Evolutionary conservation across 2,797 vertebrate species (phyloP).

Genomic region (Phrynocephalus forsythii): DNA sequence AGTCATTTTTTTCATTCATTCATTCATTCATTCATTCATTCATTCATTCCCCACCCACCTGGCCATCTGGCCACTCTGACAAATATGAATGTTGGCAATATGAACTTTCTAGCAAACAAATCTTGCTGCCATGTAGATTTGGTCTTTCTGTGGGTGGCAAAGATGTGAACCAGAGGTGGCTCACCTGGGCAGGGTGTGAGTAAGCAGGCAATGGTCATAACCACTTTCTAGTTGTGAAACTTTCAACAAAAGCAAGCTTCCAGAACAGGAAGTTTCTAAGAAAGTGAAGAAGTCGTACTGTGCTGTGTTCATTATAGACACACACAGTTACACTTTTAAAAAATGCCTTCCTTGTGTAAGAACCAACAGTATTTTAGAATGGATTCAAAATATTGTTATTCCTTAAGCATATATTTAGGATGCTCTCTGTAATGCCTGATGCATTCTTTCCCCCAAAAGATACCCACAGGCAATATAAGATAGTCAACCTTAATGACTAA

Average conservation of each 20-base stretch:
- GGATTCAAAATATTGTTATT: not conserved
- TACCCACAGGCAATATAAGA: not conserved
- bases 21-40: too few relatives aligned
- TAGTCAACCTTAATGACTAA: constrained; percentile 4
- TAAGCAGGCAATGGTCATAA: not conserved
- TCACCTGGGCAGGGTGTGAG: not conserved
- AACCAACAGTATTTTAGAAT: not conserved
- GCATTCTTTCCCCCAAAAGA: not conserved
- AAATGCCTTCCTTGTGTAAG: not conserved
- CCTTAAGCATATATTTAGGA: constrained; percentile 3
- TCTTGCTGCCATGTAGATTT: not conserved
- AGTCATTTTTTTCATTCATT: not conserved
- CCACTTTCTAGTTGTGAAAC: not conserved
- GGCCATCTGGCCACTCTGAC: too few relatives aligned
- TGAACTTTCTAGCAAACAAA: not conserved
- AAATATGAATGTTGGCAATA: not conserved
- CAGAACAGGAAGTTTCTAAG: not conserved
- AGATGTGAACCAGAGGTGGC: not conserved
- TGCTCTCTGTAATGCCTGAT: not conserved
- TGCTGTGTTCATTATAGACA: not conserved
- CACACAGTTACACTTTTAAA: not conserved
- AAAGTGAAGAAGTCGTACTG: not conserved
- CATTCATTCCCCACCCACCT: too few relatives aligned
- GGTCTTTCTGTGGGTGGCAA: not conserved
- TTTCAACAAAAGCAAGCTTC: not conserved